Conservation (phyloP, 2,888 invertebrate species). For the Zygogramma bicolorata region DNA sequence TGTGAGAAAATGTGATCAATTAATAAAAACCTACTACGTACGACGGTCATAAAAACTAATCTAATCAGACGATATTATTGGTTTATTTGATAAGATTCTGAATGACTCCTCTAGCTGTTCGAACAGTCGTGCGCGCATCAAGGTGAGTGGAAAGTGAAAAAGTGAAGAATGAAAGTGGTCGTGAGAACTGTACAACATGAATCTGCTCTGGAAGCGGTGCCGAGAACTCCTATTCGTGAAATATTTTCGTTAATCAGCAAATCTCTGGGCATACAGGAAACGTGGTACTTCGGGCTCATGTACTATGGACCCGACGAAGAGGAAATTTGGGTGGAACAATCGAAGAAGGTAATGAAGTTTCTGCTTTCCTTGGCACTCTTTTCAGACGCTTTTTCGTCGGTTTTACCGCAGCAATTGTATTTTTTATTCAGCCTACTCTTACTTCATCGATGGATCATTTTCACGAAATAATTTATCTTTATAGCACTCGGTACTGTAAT, state of each 20-base stretch:
- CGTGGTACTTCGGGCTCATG: conserved; percentile 64
- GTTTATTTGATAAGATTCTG: conserved; percentile 34
- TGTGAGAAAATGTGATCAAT: conserved; percentile 5
- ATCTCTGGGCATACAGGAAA: conserved; percentile 61
- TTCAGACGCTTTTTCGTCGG: neutral
- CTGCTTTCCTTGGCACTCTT: neutral
- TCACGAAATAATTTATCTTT: too few relatives aligned
- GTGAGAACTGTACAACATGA: conserved; percentile 61
- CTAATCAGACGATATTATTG: conserved; percentile 30
- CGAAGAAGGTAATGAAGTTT: conserved; percentile 59
- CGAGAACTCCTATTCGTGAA: conserved; percentile 56
- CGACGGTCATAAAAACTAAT: conserved; percentile 15
- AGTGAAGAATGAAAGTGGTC: conserved; percentile 55
- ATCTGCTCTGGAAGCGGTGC: conserved; percentile 58
- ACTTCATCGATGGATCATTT: too few relatives aligned
- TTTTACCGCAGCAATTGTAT: too few relatives aligned
- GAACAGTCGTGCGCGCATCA: neutral
- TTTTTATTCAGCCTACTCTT: too few relatives aligned
- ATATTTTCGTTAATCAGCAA: conserved; percentile 60
- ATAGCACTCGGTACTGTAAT: too few relatives aligned
- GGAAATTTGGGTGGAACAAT: conserved; percentile 62
- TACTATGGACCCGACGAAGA: conserved; percentile 55
- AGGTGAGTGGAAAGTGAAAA: conserved; percentile 2
- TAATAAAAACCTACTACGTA: neutral
- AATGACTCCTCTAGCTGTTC: neutral